Evolutionary conservation across 2,113 vertebrate species (phyloP).

Genomic region (Sinocyclocheilus rhinocerous): DNA sequence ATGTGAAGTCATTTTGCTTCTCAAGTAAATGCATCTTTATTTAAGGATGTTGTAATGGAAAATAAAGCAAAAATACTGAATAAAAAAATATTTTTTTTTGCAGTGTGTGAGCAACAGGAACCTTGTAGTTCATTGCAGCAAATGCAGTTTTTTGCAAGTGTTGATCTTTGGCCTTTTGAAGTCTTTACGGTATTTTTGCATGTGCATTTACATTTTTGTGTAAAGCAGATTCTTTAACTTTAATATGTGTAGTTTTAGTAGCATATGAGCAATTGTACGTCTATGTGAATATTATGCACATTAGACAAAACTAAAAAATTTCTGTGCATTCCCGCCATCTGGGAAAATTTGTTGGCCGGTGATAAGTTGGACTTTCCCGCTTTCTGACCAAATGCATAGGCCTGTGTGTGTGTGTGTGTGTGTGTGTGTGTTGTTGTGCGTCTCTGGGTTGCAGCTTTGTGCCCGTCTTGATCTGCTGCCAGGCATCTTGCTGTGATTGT

Average conservation of each 20-base stretch:
- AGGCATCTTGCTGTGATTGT: constrained; percentile 78
- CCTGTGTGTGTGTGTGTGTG: constrained; percentile 12
- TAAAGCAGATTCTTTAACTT: not conserved
- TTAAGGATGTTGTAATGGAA: not conserved
- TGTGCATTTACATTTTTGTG: not conserved
- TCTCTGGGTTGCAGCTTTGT: constrained; percentile 72
- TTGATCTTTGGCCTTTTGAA: not conserved
- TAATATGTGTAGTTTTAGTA: not conserved
- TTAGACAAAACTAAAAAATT: not conserved
- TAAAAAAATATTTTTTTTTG: not conserved
- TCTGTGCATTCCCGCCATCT: not conserved
- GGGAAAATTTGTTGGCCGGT: not conserved
- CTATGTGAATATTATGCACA: not conserved
- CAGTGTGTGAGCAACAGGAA: not conserved
- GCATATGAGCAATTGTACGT: not conserved
- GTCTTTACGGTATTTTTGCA: not conserved
- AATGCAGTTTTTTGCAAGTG: too few relatives aligned
- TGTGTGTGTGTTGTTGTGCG: constrained; percentile 67
- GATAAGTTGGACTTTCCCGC: constrained; percentile 35
- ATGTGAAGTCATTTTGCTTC: not conserved
- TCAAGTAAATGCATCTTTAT: not conserved
- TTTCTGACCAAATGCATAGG: not conserved
- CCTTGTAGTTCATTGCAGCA: too few relatives aligned
- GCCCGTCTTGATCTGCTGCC: constrained; percentile 78
- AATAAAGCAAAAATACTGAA: not conserved